Evolutionary conservation across 53 echinoderm and acorn worm species (phyloP).

Genomic region (Pentamera pediparva): DNA sequence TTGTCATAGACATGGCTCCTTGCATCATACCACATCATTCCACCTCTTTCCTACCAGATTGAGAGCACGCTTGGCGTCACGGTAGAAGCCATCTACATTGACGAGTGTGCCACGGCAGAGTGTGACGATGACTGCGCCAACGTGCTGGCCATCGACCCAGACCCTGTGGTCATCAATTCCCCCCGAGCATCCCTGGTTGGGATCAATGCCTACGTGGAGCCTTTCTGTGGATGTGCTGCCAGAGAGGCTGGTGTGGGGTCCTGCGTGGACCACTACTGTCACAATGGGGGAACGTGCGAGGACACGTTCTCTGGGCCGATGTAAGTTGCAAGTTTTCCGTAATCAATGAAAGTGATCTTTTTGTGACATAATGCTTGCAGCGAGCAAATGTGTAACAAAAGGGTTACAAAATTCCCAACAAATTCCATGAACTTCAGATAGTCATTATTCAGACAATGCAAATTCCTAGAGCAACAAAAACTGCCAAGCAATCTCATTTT

Average conservation of each 20-base stretch:
- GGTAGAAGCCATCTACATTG: constrained; percentile 74
- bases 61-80: constrained; percentile 44
- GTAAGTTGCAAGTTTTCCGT: no score
- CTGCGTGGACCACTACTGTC: constrained; percentile 58
- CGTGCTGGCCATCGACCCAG: constrained; percentile 56
- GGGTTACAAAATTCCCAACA: no score
- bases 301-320: constrained; percentile 60
- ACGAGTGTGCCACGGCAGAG: constrained; percentile 69
- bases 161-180: constrained; percentile 72
- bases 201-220: constrained; percentile 59
- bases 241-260: constrained; percentile 31
- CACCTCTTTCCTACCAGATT: neutral
- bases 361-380: no score
- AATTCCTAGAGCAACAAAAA: no score
- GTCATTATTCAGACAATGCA: no score
- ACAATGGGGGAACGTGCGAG: constrained; percentile 86
- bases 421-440: no score
- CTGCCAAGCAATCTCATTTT: no score
- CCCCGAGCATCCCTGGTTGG: constrained; percentile 65
- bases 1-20: no score
- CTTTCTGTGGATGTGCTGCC: constrained; percentile 69
- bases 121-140: constrained; percentile 94
- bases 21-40: no score
- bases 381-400: no score
- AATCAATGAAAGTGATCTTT: no score